These are phyloP conservation scores for Gadus chalcogrammus DNA, from an alignment of 2,113 vertebrate species.

Conservation along the genomic window DNA sequence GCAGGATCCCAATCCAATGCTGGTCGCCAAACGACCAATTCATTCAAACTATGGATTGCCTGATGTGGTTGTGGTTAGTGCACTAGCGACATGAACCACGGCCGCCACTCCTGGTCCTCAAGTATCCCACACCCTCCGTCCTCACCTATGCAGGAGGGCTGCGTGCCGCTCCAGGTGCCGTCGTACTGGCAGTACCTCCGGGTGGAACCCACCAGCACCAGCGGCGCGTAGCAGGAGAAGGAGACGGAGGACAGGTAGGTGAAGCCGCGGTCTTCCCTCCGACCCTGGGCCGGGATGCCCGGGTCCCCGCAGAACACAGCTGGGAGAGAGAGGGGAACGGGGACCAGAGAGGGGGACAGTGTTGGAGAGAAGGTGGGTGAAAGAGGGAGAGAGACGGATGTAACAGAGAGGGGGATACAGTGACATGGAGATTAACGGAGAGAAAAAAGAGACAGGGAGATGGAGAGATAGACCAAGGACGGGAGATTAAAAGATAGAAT, in stretches of 20 bases:
- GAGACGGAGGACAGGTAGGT: slow-evolving; percentile 92
- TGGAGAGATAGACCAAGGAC: too few species aligned
- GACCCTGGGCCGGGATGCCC: slow-evolving; percentile 83
- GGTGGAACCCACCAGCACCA: slow-evolving; percentile 89
- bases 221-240: slow-evolving; percentile 85
- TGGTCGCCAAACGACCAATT: too few species aligned
- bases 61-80: too few species aligned
- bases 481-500: too few species aligned
- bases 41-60: too few species aligned
- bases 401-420: too few species aligned
- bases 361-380: neutral
- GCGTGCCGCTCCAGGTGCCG: slow-evolving; percentile 92
- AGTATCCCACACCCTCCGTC: too few species aligned
- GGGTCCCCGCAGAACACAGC: slow-evolving; percentile 98
- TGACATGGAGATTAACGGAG: too few species aligned
- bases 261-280: slow-evolving; percentile 90
- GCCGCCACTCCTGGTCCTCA: too few species aligned
- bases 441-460: too few species aligned
- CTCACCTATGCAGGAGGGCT: slow-evolving; percentile 95
- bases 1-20: too few species aligned
- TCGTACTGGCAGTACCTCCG: slow-evolving; percentile 93
- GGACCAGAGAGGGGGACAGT: neutral
- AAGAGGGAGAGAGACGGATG: neutral
- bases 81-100: too few species aligned
- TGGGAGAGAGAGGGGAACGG: slow-evolving; percentile 48